Base-by-base conservation (phyloP, 1,140 invertebrate genomes). In the Berghia stephanieae region DNA sequence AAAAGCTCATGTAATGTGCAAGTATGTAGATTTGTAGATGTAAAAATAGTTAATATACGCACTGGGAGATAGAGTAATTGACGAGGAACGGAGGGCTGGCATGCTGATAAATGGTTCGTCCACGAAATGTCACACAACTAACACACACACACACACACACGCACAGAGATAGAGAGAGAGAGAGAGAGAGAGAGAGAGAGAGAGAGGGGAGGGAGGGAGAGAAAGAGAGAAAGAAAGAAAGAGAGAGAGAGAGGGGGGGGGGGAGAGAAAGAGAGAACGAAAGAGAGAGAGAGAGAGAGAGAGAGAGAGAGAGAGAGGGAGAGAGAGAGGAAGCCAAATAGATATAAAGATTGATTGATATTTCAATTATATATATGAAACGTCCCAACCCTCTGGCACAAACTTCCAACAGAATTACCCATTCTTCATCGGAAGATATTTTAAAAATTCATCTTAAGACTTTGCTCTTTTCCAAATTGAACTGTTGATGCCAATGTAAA, bases 261-360 rank as follows among this genome's bases (percentile, higher is more conserved):
- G 40, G 44, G 10, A 42, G 67, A 69, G 10, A 42, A 42, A 69
- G 10, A 42, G 67, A 69, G 10, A 42, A 42, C 40, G 10, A 27
- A 42, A 69, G 10, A 42, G 67, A 44, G 16, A 42, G 67, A 69
- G 16, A 42, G 67, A 44, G 16, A 42, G 67, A 44, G 10, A 42
- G 40, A 44, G 18, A 69, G 67, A 69, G 8, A 42, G 67, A 44
- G 18, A 44, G 38, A 69, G 36, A 69, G 67, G 44, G 18, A 69
- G 67, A 69, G 18, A 42, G 67, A 69, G 36, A 69, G 67, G 40
- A 10, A 69, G n/a, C 16, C 10, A 10, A 18, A 27, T 16, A 16
- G 10, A 27, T 63, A 16, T 27, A 16, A 8, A 63, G 57, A 27
- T 18, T 31, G 8, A 8, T 21, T 13, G 57, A 21, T 10, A 63